Percentiles rank a stretch among this genome's conserved stretches.
These are phyloP conservation scores for Nettapus auritus DNA, from an alignment of 2,113 vertebrate species.

Conservation along the genomic window DNA sequence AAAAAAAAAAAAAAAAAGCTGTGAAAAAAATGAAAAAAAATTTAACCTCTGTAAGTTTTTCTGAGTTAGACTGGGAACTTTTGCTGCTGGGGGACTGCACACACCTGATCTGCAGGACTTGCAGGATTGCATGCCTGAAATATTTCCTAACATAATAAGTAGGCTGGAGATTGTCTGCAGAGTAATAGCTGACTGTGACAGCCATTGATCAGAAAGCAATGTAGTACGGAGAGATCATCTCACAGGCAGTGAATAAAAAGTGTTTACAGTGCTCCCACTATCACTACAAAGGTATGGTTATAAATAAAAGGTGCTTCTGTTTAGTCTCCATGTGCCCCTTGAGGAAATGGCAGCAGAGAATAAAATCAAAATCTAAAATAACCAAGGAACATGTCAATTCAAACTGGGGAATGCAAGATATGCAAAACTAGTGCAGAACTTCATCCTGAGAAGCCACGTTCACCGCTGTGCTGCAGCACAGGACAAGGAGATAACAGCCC, in stretches of 20 bases:
- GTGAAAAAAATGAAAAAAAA: neutral
- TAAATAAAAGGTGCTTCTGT: neutral
- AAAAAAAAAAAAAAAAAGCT: neutral
- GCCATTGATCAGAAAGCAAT: constrained; percentile 8
- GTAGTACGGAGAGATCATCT: neutral
- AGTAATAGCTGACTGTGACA: neutral
- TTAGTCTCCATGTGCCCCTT: neutral
- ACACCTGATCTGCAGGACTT: neutral
- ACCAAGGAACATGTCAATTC: neutral
- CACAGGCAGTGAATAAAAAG: neutral
- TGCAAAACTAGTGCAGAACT: neutral
- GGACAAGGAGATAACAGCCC: neutral
- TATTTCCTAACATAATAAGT: neutral
- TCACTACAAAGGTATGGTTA: neutral
- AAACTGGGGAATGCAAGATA: neutral
- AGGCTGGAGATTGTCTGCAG: neutral
- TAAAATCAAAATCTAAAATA: neutral
- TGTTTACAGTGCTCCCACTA: neutral
- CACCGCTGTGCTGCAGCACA: neutral
- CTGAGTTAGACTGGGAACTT: neutral
- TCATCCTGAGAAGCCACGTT: neutral
- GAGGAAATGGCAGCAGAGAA: neutral
- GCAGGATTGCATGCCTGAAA: neutral
- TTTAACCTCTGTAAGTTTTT: neutral
- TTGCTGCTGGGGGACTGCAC: neutral